Evolutionary conservation across 1,140 invertebrate species (phyloP), one percentile per base, ranked within the genome.

Genomic region (Teleopsis dalmanni): DNA sequence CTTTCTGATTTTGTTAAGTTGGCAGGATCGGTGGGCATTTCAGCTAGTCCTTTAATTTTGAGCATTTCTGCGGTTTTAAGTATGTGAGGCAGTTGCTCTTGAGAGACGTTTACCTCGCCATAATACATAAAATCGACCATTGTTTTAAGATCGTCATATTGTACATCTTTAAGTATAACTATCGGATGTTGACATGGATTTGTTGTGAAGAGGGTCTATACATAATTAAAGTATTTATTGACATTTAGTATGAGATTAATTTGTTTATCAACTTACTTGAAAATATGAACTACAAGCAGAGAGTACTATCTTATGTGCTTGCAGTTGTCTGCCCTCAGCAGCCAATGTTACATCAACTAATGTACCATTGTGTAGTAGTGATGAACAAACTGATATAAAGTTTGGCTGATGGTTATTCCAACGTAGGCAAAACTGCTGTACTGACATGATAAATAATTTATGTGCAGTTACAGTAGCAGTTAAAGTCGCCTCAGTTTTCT

Each of bases 101-200:
- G 85, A 10, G 85, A 86, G 14, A 93, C 87, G 72, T 92, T 91
- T 2, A 92, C 88, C 77, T 92, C 88, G 1, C 90, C 90, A 64
- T 87, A 88, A 66, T 93, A 93, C 84, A 93, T 92, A 65, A 92
- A 94, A 57, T 91, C 87, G 4, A 94, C 85, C 76, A 94, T 87
- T 27, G 86, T 88, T 63, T 87, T 87, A 33, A 94, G 75, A 73
- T 93, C 88, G 37, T 80, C 77, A 63, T 84, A 91, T 62, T 85
- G 85, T 3, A 93, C 84, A 76, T 93, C 89, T 68, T 91, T 91
- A 14, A 93, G 71, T 59, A 93, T 90, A 13, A 93, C 87, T 55
- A 93, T 91, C 5, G 90, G 89, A 74, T 93, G 89, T 59, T 89
- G 82, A 60, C 87, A 90, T 11, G 89, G 89, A 77, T 91, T 91